Conservation (phyloP, 2,888 invertebrate species). For the Trichogramma dendrolimi region DNA sequence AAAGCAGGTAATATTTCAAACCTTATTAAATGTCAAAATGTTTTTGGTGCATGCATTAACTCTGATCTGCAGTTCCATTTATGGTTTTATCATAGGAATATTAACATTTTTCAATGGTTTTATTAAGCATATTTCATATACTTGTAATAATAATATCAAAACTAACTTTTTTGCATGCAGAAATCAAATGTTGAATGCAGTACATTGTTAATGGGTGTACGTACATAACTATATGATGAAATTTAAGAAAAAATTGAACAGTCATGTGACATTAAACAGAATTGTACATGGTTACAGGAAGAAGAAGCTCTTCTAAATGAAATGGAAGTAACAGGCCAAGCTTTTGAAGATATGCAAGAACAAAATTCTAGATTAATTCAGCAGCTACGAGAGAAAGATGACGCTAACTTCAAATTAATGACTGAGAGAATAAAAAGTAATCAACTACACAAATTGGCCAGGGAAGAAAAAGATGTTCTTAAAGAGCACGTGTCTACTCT, state of each 20-base stretch:
- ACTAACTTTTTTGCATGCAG: slow-evolving; percentile 5
- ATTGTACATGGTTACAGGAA: slow-evolving; percentile 61
- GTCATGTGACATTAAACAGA: slow-evolving; percentile 50
- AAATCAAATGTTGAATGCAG: slow-evolving; percentile 23
- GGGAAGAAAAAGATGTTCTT: slow-evolving; percentile 91
- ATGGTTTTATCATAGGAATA: slow-evolving; percentile 13
- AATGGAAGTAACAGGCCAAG: slow-evolving; percentile 99
- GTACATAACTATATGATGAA: background rate
- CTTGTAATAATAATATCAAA: background rate
- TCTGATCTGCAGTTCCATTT: slow-evolving; percentile 38
- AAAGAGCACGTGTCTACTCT: slow-evolving; percentile 78
- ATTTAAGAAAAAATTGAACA: slow-evolving; percentile 34
- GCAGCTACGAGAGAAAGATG: slow-evolving; percentile 93
- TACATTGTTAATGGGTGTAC: slow-evolving; percentile 24
- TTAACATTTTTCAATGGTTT: slow-evolving; percentile 38
- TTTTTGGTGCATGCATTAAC: slow-evolving; percentile 34
- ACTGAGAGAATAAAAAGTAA: slow-evolving; percentile 94
- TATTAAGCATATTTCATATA: slow-evolving; percentile 25
- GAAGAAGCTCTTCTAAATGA: slow-evolving; percentile 96
- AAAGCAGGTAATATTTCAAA: slow-evolving; percentile 60
- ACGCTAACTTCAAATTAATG: slow-evolving; percentile 98
- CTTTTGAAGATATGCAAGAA: slow-evolving; percentile 99
- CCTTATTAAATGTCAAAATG: no score
- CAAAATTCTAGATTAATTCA: slow-evolving; percentile 93
- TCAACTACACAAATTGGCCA: slow-evolving; percentile 86